Conservation (phyloP, 2,797 vertebrate genomes). For the Enteromius viviparus region DNA sequence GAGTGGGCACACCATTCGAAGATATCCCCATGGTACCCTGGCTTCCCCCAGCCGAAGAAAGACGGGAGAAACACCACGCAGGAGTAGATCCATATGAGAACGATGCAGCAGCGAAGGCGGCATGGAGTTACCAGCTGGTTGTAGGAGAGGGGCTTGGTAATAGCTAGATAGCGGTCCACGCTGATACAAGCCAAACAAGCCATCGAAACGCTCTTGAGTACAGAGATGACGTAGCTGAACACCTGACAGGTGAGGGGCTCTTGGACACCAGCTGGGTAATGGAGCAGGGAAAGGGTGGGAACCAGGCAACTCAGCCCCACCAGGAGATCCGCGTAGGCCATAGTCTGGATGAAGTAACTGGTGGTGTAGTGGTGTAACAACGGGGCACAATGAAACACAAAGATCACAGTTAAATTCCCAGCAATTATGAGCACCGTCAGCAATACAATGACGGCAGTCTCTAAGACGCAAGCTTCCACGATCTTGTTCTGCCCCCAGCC, state of each 20-base stretch:
- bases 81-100: constrained; percentile 96
- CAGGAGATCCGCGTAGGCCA: constrained; percentile 97
- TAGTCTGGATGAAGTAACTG: constrained; percentile 99
- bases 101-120: constrained; percentile 91
- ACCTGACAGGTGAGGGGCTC: constrained; percentile 95
- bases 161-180: constrained; percentile 95
- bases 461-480: constrained; percentile 90
- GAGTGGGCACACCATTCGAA: constrained; percentile 97
- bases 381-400: constrained; percentile 97
- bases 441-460: constrained; percentile 93
- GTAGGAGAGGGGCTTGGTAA: constrained; percentile 97
- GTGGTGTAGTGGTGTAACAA: constrained; percentile 97
- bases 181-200: constrained; percentile 97
- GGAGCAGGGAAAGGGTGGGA: constrained; percentile 93
- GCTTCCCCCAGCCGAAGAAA: constrained; percentile 98
- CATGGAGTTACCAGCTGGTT: constrained; percentile 98
- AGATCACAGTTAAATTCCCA: constrained; percentile 96
- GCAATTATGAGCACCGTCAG: constrained; percentile 94
- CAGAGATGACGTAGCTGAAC: constrained; percentile 97
- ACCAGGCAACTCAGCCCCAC: constrained; percentile 97
- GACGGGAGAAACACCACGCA: constrained; percentile 94
- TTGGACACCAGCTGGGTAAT: constrained; percentile 91
- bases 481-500: constrained; percentile 89
- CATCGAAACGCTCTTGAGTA: constrained; percentile 98
- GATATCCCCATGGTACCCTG: constrained; percentile 98